A percentile compares a stretch with the other conserved stretches of the same genome.
Evolutionary conservation across 92 coral and sea anemone genomes (phyloP).

Genomic region (Paramuricea clavata): DNA sequence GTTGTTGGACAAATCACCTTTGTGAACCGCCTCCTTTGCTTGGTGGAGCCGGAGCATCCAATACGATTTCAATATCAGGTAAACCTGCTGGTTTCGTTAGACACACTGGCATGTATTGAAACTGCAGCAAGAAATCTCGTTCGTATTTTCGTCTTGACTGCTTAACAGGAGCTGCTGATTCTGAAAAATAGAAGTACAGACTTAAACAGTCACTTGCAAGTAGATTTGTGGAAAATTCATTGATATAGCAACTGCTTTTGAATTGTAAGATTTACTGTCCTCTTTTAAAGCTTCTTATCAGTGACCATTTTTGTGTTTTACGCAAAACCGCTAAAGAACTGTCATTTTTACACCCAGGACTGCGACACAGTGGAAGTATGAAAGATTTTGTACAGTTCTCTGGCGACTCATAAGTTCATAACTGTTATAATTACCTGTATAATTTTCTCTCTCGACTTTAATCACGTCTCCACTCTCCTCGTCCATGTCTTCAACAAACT

Average conservation of each 20-base stretch:
- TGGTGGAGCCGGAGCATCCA: slow-evolving; percentile 68
- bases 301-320: too few species aligned
- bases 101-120: slow-evolving; percentile 89
- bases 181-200: background rate
- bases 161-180: slow-evolving; percentile 59
- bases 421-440: background rate
- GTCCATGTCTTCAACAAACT: slow-evolving; percentile 83
- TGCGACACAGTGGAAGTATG: too few species aligned
- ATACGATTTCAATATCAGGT: slow-evolving; percentile 92
- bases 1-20: too few species aligned
- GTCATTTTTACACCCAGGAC: too few species aligned
- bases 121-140: slow-evolving; percentile 89
- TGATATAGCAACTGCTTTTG: too few species aligned
- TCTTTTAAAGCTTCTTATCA: too few species aligned
- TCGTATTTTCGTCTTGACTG: slow-evolving; percentile 84
- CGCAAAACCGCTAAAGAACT: too few species aligned
- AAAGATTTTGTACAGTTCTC: too few species aligned
- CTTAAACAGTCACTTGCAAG: too few species aligned
- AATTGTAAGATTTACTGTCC: too few species aligned
- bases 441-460: slow-evolving; percentile 13
- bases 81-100: slow-evolving; percentile 88
- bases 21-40: slow-evolving; percentile 46
- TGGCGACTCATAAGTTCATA: too few species aligned
- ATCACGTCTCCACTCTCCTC: slow-evolving; percentile 65
- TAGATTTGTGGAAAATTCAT: too few species aligned